Evolutionary conservation across 2,888 invertebrate species (phyloP).

Genomic region (Drosophila imparisetae): DNA sequence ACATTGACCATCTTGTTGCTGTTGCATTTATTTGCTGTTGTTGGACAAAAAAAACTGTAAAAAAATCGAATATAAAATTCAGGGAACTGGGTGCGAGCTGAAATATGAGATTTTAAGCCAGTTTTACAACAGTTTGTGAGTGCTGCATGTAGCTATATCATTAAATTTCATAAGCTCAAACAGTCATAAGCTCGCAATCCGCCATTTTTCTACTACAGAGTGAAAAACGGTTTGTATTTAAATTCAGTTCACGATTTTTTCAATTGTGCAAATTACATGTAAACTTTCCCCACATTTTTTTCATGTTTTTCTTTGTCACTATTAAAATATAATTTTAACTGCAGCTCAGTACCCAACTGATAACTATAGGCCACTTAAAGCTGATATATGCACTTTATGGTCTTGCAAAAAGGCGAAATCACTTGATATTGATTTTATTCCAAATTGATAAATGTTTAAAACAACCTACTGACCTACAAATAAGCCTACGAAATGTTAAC

Average conservation of each 20-base stretch:
- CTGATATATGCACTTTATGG: slow-evolving; percentile 47
- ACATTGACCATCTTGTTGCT: slow-evolving; percentile 78
- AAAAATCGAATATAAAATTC: neutral
- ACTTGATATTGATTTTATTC: neutral
- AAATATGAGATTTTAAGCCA: slow-evolving; percentile 67
- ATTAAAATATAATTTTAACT: slow-evolving; percentile 62
- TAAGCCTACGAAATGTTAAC: slow-evolving; percentile 18
- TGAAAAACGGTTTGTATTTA: slow-evolving; percentile 27
- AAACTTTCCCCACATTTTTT: slow-evolving; percentile 42
- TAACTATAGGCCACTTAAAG: slow-evolving; percentile 52
- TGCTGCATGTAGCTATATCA: slow-evolving; percentile 38
- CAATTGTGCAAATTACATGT: slow-evolving; percentile 61
- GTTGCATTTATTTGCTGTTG: slow-evolving; percentile 46
- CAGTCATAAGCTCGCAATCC: slow-evolving; percentile 10
- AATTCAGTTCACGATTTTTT: slow-evolving; percentile 30
- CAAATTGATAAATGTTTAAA: neutral
- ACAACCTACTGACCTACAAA: slow-evolving; percentile 12
- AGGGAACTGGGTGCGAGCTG: slow-evolving; percentile 23
- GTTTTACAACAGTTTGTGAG: slow-evolving; percentile 56
- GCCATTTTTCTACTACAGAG: neutral
- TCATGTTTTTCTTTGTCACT: neutral
- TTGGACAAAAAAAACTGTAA: slow-evolving; percentile 17
- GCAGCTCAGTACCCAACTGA: slow-evolving; percentile 56
- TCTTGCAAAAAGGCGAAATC: slow-evolving; percentile 27
- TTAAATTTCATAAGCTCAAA: slow-evolving; percentile 67